Evolutionary conservation across 2,113 vertebrate species (phyloP), one percentile per base, ranked within the genome.

Genomic region (Cynopterus brachyotis): DNA sequence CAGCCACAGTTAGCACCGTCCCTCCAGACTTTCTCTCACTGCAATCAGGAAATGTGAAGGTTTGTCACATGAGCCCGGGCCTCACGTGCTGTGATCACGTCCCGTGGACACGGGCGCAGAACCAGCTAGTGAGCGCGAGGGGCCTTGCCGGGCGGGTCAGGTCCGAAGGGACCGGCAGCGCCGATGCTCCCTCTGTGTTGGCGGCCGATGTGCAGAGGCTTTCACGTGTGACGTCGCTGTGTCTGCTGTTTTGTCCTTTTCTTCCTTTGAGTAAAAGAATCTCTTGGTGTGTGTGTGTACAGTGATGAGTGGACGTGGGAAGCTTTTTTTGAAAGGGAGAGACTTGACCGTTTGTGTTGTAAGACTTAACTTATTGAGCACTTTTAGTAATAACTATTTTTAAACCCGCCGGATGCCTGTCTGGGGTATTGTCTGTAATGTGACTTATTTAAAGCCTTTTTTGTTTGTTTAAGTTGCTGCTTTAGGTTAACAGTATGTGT

Each of bases 321-420:
- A 97, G 81, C 62, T 84, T 98, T 98, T 97, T 90, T 97, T 95
- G 95, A 90, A 92, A 96, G 95, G 89, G 96, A 97, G 98, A 98
- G 96, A 89, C 55, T 93, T 93, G 81, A 96, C 94, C 97, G 89
- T 97, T 98, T 97, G 94, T 92, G n/a, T 98, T 98, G 96, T 98
- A 98, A 98, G 98, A 97, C 93, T 92, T 98, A 98, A 98, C 98
- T 99, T 99, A 98, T 98, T 99, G 98, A 99, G 99, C 99, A 99
- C 99, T 99, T 99, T 99, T 98, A 99, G 98, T 98, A 98, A 98
- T 99, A 97, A 98, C 97, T 97, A 97, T 98, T 97, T 91, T 97
- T 97, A 94, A 98, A 98, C 95, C 96, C 91, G 97, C 98, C 98
- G 98, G 97, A 99, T 99, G 98, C 99, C 99, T 99, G 99, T 98